Evolutionary conservation across 2,888 invertebrate species (phyloP).

Genomic region (Bembecia ichneumoniformis): DNA sequence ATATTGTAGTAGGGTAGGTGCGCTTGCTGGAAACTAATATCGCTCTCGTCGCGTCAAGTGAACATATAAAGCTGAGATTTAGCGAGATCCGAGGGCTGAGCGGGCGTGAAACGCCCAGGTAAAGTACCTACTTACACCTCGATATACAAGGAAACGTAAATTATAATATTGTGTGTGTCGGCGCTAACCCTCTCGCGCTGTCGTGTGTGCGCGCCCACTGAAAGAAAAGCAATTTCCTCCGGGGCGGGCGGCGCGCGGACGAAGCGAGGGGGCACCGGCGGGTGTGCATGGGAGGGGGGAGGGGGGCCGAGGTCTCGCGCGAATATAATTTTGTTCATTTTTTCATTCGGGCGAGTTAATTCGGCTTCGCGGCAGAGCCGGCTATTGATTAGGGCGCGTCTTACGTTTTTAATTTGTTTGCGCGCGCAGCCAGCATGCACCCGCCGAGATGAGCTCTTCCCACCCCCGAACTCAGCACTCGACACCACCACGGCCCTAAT

Average conservation of each 20-base stretch:
- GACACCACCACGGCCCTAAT: conserved; percentile 32
- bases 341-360: conserved; percentile 72
- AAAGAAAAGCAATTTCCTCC: conserved; percentile 73
- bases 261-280: conserved; percentile 33
- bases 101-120: conserved; percentile 68
- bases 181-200: conserved; percentile 64
- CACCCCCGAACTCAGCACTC: conserved; percentile 18
- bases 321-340: conserved; percentile 74
- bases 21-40: conserved; percentile 68
- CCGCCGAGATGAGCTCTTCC: conserved; percentile 48
- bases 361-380: conserved; percentile 67
- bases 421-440: conserved; percentile 70
- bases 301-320: conserved; percentile 64
- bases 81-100: conserved; percentile 65
- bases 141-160: conserved; percentile 71
- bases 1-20: conserved; percentile 64
- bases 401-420: conserved; percentile 73
- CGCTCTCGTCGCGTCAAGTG: conserved; percentile 70
- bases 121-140: conserved; percentile 70
- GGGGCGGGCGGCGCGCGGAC: conserved; percentile 36
- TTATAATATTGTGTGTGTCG: conserved; percentile 72
- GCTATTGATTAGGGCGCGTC: conserved; percentile 74
- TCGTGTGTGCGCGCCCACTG: conserved; percentile 67
- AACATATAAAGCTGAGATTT: conserved; percentile 73
- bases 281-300: conserved; percentile 28